phyloP scores from a whole-genome alignment of 2,797 vertebrate genomes.

The Podarcis siculus region DNA sequence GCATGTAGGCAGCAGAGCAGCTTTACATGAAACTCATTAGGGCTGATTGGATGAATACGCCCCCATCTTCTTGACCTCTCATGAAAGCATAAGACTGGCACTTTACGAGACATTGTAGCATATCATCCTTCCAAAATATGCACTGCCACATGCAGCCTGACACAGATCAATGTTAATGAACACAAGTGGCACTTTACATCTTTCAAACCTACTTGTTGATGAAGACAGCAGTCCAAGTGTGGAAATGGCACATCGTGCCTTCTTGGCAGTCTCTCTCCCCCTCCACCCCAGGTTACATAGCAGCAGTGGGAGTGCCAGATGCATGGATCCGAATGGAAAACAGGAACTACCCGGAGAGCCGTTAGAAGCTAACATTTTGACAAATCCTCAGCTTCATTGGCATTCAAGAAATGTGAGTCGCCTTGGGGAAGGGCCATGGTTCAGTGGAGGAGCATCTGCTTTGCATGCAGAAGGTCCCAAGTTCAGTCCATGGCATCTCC shows the following conservation, averaged over 20 bases:
- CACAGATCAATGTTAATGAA: neutral
- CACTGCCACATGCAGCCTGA: neutral
- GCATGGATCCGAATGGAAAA: neutral
- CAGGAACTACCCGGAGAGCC: neutral
- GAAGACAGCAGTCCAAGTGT: neutral
- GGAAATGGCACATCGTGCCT: neutral
- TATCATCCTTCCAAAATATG: neutral
- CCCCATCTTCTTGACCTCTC: fast-evolving
- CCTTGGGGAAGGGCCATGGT: neutral
- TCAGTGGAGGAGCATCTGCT: too few relatives aligned
- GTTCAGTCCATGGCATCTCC: too few relatives aligned
- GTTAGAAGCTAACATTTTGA: neutral
- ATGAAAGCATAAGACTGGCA: neutral
- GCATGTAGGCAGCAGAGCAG: neutral
- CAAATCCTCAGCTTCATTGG: neutral
- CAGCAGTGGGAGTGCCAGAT: neutral
- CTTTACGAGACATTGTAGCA: fast-evolving
- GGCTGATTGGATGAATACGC: neutral
- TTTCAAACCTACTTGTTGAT: neutral
- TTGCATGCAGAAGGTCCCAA: too few relatives aligned
- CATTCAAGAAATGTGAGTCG: neutral
- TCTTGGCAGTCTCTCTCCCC: neutral
- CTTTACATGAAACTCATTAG: neutral
- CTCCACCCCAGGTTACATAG: neutral
- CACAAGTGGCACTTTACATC: neutral